Percentiles rank a stretch among this genome's conserved stretches.
phyloP scores from a whole-genome alignment of 2,797 vertebrate species.

The Spinibarbus caldwelli region DNA sequence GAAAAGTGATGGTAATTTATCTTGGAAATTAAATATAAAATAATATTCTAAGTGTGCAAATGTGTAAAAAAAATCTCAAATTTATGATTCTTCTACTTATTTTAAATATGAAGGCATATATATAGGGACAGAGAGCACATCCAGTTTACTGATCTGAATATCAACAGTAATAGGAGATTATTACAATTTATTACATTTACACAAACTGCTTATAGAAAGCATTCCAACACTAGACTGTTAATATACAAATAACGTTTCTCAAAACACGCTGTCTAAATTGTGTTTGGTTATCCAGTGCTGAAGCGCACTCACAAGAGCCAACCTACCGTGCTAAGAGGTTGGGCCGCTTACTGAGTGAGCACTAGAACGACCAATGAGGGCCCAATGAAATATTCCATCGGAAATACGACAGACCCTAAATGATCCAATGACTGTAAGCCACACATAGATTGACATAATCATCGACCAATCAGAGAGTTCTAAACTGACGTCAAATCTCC shows the following conservation, averaged over 20 bases:
- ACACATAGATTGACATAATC: constrained; percentile 1
- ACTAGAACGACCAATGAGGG: constrained; percentile 34
- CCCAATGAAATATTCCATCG: background rate
- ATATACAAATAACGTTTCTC: background rate
- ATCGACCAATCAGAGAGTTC: constrained; percentile 66
- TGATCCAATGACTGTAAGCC: constrained; percentile 46
- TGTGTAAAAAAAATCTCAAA: background rate
- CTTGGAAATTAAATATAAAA: background rate
- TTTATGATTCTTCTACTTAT: background rate
- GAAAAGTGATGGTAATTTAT: background rate
- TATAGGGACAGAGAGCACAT: too few species aligned
- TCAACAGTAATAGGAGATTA: background rate
- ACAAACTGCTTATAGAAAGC: too few species aligned
- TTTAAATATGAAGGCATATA: background rate
- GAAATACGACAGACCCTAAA: background rate
- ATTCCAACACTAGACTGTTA: background rate
- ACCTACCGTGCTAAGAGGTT: background rate
- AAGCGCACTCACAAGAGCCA: background rate
- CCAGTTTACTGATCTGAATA: background rate
- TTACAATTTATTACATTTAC: background rate
- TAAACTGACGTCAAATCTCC: constrained; percentile 44
- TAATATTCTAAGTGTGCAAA: background rate
- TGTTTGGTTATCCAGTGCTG: too few species aligned
- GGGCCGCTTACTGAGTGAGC: background rate
- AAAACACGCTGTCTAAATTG: too few species aligned